A percentile compares a stretch with the other conserved stretches of the same genome.
Evolutionary conservation across 1,140 invertebrate genomes (phyloP).

Genomic region (Neodiprion lecontei): DNA sequence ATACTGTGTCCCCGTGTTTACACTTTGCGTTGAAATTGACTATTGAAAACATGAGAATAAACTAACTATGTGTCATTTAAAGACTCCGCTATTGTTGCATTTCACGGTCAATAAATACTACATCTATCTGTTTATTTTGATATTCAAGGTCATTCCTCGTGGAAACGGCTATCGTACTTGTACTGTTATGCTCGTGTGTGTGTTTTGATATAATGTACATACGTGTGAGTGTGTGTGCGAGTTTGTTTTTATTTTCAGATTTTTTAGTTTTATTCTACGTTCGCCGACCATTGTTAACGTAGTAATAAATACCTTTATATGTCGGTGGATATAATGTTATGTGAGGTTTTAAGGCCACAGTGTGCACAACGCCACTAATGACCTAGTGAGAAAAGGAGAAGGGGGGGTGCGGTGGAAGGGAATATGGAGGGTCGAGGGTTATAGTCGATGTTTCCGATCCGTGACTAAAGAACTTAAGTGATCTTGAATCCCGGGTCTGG

Average conservation of each 20-base stretch:
- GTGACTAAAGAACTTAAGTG: conserved; percentile 38
- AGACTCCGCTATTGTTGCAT: too few species aligned
- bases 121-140: too few species aligned
- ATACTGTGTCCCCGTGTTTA: too few species aligned
- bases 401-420: conserved; percentile 6
- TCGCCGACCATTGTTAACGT: neutral
- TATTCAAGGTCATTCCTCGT: too few species aligned
- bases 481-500: neutral
- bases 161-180: too few species aligned
- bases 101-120: too few species aligned
- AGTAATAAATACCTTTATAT: neutral
- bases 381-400: conserved; percentile 18
- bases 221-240: too few species aligned
- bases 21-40: too few species aligned
- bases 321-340: conserved; percentile 3
- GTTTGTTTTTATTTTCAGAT: neutral
- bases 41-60: too few species aligned
- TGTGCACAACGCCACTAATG: neutral
- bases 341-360: neutral
- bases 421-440: conserved; percentile 29
- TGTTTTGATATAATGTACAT: too few species aligned
- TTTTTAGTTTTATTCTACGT: neutral
- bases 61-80: too few species aligned
- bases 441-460: conserved; percentile 30
- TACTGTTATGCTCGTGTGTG: too few species aligned